These are phyloP conservation scores for Bradypus variegatus DNA, from an alignment of 2,797 vertebrate genomes.

Conservation along the genomic window DNA sequence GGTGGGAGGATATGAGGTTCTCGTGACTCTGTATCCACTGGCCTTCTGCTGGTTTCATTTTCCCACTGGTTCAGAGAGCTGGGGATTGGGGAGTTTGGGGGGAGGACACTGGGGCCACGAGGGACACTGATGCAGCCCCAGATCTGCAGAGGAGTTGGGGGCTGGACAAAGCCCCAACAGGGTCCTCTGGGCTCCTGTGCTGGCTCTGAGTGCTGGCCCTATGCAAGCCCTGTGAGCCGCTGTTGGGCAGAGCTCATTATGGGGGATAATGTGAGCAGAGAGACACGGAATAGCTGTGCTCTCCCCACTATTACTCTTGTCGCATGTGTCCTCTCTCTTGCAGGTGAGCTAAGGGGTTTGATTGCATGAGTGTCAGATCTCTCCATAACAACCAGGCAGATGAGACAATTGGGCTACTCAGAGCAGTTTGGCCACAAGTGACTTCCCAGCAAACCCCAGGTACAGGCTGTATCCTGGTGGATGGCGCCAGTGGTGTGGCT, in stretches of 20 bases:
- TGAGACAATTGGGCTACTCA: neutral
- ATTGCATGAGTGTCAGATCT: constrained; percentile 29
- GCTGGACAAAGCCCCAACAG: too few species aligned
- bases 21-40: neutral
- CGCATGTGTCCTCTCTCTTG: neutral
- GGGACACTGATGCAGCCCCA: too few species aligned
- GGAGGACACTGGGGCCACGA: neutral
- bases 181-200: neutral
- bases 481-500: neutral
- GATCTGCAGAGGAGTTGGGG: too few species aligned
- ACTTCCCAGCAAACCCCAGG: neutral
- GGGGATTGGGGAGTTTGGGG: neutral
- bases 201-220: neutral
- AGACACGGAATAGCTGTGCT: constrained; percentile 48
- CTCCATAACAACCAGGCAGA: constrained; percentile 38
- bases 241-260: constrained; percentile 48
- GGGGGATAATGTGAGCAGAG: constrained; percentile 24
- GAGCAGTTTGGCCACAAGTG: neutral
- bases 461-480: neutral
- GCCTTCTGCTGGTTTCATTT: neutral
- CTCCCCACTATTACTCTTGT: constrained; percentile 42
- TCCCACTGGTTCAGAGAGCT: neutral
- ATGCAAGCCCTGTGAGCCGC: neutral
- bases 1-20: neutral
- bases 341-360: constrained; percentile 54